phyloP scores from a whole-genome alignment of 2,797 vertebrate genomes.

The Chelon auratus region DNA sequence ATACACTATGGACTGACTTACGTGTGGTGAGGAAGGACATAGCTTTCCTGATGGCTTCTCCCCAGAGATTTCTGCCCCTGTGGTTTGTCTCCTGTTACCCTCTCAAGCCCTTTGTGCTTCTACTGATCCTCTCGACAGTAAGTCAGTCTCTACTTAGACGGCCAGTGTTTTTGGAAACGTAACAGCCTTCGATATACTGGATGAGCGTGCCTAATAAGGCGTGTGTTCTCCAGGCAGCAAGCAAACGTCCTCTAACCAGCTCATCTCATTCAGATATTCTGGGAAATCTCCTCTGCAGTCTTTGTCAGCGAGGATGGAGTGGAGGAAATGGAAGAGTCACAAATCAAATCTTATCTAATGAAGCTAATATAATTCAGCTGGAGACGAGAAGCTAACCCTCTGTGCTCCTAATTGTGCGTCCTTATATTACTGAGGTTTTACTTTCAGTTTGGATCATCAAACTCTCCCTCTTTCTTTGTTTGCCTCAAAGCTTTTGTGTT shows the following conservation, averaged over 20 bases:
- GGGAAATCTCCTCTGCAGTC: constrained; percentile 39
- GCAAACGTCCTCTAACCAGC: constrained; percentile 10
- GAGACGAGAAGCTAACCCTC: constrained; percentile 22
- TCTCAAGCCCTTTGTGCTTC: constrained; percentile 34
- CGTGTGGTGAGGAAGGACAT: constrained; percentile 11
- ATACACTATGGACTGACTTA: constrained; percentile 32
- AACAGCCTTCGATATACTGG: neutral
- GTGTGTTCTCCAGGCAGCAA: constrained; percentile 1
- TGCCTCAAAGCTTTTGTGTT: neutral
- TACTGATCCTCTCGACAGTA: constrained; percentile 39
- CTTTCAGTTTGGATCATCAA: neutral
- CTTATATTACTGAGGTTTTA: constrained; percentile 37
- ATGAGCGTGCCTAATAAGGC: constrained; percentile 4
- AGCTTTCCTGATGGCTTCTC: constrained; percentile 62
- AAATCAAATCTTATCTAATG: constrained; percentile 68
- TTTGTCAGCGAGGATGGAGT: constrained; percentile 17
- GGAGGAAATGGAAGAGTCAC: constrained; percentile 52
- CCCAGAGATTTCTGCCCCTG: constrained; percentile 17
- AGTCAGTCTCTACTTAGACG: constrained; percentile 21
- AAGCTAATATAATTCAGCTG: constrained; percentile 60
- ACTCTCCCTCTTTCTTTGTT: neutral
- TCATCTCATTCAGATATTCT: constrained; percentile 46
- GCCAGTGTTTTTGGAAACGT: constrained; percentile 8
- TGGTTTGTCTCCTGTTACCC: constrained; percentile 40
- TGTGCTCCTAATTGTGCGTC: constrained; percentile 19